Evolutionary conservation across 1,140 invertebrate genomes (phyloP), one percentile per base, ranked within the genome.

Genomic region (Nasonia giraulti): DNA sequence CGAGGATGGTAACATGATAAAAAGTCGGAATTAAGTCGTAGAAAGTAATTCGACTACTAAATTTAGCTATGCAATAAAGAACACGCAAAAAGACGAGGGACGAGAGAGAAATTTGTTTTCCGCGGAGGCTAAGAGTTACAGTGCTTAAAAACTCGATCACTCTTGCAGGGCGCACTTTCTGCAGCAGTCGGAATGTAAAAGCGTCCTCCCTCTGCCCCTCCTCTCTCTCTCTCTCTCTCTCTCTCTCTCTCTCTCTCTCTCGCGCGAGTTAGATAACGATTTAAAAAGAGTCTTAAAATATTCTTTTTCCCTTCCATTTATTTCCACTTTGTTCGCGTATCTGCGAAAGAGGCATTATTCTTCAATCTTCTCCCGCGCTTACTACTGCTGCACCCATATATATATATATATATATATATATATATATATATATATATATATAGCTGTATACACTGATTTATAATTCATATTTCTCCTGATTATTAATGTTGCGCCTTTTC

Each of bases 131-230:
- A 73, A 71, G 20, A 75, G 50, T 75, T 55, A 40, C 20, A 66
- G 3, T 20, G 47, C 44, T 75, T 82, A 33, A 82, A 75, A 82
- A 82, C 23, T 73, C 74, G 37, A 83, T 83, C 74, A 31, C 31
- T 77, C 71, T 82, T 74, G 40, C 20, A 44, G 33, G 5, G 50
- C 17, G 50, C 50, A 17, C 2, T 55, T 4, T 5, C 12, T 55
- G 17, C 6, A 62, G 69, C 79, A 73, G 33, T 73, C 69, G 33
- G n/a, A 20, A 23, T 20, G 44, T 14, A 73, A 74, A 82, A 7
- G 55, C 17, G 55, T 62, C 1, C 27, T 27, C 27, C 1, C 1
- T 1, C 27, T 27, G 27, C 27, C 27, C 27, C 27, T 2, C 27
- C 27, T 27, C 27, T 2, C 27, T 27, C 55, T 62, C 6, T n/a